These are phyloP conservation scores for Popillia japonica DNA, from an alignment of 1,140 invertebrate species.

Conservation along the genomic window DNA sequence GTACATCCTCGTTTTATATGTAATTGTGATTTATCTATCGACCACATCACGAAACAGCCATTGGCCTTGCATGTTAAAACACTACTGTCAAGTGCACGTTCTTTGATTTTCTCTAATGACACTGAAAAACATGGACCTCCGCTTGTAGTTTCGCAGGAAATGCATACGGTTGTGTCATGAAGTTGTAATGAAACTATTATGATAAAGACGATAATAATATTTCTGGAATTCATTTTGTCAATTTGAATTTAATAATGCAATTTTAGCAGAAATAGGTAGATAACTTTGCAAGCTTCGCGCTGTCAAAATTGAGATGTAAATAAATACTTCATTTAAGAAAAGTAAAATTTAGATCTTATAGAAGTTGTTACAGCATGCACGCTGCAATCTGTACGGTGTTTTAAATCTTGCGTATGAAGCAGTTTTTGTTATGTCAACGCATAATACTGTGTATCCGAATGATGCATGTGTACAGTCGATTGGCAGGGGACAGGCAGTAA, in stretches of 20 bases:
- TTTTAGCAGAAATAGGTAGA: too few species aligned
- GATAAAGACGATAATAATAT: not conserved
- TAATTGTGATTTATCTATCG: not conserved
- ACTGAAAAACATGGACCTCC: not conserved
- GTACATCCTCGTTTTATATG: not conserved
- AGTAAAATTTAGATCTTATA: too few species aligned
- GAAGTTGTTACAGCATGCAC: too few species aligned
- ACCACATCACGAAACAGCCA: not conserved
- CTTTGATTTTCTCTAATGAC: not conserved
- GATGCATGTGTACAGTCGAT: not conserved
- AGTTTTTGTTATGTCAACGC: too few species aligned
- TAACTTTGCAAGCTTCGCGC: too few species aligned
- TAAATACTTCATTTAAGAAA: too few species aligned
- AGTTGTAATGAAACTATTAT: not conserved
- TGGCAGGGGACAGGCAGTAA: slow-evolving; percentile 35
- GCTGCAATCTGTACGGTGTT: too few species aligned
- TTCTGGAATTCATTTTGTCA: not conserved
- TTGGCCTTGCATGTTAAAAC: not conserved
- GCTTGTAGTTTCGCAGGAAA: not conserved
- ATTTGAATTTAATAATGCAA: not conserved
- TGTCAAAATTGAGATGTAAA: too few species aligned
- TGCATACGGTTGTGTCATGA: not conserved
- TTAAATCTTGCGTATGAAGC: too few species aligned
- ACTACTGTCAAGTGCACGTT: not conserved
- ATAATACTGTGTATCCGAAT: too few species aligned